phyloP scores from a whole-genome alignment of 2,113 vertebrate species.

The Halichoeres trimaculatus region DNA sequence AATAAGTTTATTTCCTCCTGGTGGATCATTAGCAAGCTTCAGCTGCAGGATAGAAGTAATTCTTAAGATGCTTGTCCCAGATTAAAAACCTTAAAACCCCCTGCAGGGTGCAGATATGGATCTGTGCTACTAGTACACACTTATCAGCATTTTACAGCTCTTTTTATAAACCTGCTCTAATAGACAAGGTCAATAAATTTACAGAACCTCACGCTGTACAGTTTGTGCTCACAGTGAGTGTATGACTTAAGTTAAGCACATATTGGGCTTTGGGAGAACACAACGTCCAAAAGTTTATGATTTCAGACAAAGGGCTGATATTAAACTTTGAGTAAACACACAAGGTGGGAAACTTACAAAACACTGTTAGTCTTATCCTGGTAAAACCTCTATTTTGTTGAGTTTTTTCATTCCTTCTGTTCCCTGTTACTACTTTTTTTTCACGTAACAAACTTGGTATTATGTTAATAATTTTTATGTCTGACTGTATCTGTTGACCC shows the following conservation, averaged over 20 bases:
- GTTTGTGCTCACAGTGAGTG: not conserved
- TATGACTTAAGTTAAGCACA: not conserved
- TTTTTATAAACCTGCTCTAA: not conserved
- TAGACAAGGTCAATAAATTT: not conserved
- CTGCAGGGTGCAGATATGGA: too few species aligned
- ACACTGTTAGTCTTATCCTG: too few species aligned
- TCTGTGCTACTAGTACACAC: not conserved
- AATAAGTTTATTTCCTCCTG: not conserved
- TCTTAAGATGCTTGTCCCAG: not conserved
- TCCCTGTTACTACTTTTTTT: too few species aligned
- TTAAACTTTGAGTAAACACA: too few species aligned
- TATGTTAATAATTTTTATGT: too few species aligned
- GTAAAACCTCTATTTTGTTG: not conserved
- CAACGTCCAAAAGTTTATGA: too few species aligned
- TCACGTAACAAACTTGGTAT: too few species aligned
- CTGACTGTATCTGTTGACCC: slow-evolving; percentile 2
- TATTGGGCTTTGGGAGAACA: not conserved
- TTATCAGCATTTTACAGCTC: not conserved
- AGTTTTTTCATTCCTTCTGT: too few species aligned
- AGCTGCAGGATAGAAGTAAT: not conserved
- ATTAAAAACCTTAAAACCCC: too few species aligned
- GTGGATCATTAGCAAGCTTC: not conserved
- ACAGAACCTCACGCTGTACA: not conserved
- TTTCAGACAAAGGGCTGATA: not conserved
- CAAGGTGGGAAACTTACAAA: too few species aligned